These are phyloP conservation scores for Calosoma granatense DNA, from an alignment of 1,140 invertebrate genomes.

Conservation along the genomic window DNA sequence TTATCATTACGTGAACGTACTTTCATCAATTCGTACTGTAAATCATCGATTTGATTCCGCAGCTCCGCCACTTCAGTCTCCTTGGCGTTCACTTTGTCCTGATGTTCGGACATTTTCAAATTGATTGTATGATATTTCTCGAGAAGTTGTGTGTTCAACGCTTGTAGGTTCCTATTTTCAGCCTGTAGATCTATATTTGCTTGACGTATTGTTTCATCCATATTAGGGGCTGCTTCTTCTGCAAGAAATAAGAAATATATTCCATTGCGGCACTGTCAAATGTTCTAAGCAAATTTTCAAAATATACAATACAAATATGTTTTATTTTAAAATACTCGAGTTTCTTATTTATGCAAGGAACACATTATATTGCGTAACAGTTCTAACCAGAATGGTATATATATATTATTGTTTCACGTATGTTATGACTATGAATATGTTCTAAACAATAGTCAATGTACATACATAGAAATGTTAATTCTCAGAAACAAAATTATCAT, in stretches of 20 bases:
- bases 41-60: constrained; percentile 90
- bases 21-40: constrained; percentile 89
- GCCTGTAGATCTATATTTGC: constrained; percentile 78
- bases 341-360: no score
- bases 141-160: constrained; percentile 85
- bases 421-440: no score
- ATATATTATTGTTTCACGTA: no score
- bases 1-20: constrained; percentile 82
- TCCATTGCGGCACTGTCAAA: no score
- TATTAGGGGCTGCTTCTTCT: constrained; percentile 51
- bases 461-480: no score
- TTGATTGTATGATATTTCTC: constrained; percentile 89
- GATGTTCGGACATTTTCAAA: constrained; percentile 80
- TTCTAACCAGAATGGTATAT: no score
- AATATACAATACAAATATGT: no score
- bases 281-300: no score
- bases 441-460: no score
- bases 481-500: no score
- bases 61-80: constrained; percentile 92
- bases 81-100: constrained; percentile 81
- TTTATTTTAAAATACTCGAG: no score
- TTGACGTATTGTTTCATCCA: constrained; percentile 73
- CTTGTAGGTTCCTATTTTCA: constrained; percentile 85
- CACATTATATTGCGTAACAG: no score
- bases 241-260: constrained; percentile 17